phyloP scores from a whole-genome alignment of 2,888 invertebrate species.

The Trachelus stipa region DNA sequence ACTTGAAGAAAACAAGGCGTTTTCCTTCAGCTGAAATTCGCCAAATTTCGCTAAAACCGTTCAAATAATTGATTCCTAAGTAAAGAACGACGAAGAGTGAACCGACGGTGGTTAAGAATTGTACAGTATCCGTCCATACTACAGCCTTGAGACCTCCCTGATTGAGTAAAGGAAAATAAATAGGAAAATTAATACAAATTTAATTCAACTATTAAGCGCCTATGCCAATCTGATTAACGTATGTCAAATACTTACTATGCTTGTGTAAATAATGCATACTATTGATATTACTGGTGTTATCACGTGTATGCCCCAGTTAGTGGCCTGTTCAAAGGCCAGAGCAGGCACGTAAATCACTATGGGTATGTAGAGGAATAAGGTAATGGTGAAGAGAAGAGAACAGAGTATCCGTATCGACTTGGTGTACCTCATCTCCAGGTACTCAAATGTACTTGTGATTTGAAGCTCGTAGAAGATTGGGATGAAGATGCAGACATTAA shows the following conservation, averaged over 20 bases:
- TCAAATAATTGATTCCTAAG: constrained; percentile 70
- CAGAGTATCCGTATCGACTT: constrained; percentile 71
- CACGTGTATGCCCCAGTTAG: constrained; percentile 74
- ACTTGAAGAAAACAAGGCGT: constrained; percentile 74
- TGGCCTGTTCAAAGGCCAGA: constrained; percentile 78
- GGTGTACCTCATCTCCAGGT: constrained; percentile 74
- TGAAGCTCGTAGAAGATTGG: constrained; percentile 79
- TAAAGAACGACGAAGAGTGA: constrained; percentile 70
- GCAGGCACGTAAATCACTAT: constrained; percentile 79
- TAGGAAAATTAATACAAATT: not conserved
- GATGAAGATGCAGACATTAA: constrained; percentile 68
- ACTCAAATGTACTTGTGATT: constrained; percentile 78
- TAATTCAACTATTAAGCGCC: not conserved
- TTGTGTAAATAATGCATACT: constrained; percentile 81
- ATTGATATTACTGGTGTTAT: constrained; percentile 77
- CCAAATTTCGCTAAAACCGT: constrained; percentile 72
- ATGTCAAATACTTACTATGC: constrained; percentile 69
- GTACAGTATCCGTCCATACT: constrained; percentile 74
- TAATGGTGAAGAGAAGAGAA: constrained; percentile 72
- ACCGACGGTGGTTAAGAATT: constrained; percentile 71
- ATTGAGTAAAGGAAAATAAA: constrained; percentile 13
- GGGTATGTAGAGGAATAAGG: constrained; percentile 72
- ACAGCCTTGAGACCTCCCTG: constrained; percentile 74
- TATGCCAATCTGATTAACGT: not conserved
- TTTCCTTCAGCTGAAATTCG: constrained; percentile 70